Base-by-base conservation (phyloP, 2,113 vertebrate genomes). In the Sclerurus mexicanus region DNA sequence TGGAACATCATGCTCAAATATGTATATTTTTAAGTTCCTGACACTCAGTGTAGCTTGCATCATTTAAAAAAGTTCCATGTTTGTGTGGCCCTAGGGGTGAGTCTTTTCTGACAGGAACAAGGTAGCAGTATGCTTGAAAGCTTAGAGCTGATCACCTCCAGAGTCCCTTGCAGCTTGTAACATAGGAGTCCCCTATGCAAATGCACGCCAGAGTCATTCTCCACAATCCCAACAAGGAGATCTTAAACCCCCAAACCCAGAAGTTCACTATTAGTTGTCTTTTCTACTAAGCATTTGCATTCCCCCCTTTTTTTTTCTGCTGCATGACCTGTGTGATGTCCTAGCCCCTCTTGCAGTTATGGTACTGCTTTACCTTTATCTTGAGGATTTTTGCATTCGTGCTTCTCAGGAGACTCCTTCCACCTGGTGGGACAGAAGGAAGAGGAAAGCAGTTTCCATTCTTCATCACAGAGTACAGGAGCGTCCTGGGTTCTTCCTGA, bases 171-270 rank as follows among this genome's bases (percentile, higher is more conserved):
- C 71, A 77, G 60, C 39, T 85, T 85, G 33, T 69, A 77, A 85
- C 0, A 1, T 17, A 27, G 17, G 30, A 67, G 18, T 40, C 15
- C 37, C 31, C 2, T 53, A 3, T 0, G 0, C 30, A 28, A 85
- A n/a, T 1, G 3, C 5, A 7, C 53, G 30, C 23, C 53, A 47
- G 31, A 75, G 60, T 89, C 22, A 52, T 59, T 71, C 30, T 13
- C 40, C 22, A 71, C 28, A 64, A 23, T 44, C 56, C 27, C 49
- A 84, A 21, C 18, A 42, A 55, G 63, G 71, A 35, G 18, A 60
- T 35, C 39, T 39, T 78, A 82, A 87, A 91, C 68, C 12, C 20
- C 22, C 50, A 82, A 79, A 42, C 8, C 31, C 14, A 23, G 59
- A 58, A 86, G 56, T 50, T 68, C 23, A 50, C 21, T 39, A 3